A percentile compares a stretch with the other conserved stretches of the same genome.
Conservation (phyloP, 2,113 vertebrate genomes). For the Vanacampus margaritifer region DNA sequence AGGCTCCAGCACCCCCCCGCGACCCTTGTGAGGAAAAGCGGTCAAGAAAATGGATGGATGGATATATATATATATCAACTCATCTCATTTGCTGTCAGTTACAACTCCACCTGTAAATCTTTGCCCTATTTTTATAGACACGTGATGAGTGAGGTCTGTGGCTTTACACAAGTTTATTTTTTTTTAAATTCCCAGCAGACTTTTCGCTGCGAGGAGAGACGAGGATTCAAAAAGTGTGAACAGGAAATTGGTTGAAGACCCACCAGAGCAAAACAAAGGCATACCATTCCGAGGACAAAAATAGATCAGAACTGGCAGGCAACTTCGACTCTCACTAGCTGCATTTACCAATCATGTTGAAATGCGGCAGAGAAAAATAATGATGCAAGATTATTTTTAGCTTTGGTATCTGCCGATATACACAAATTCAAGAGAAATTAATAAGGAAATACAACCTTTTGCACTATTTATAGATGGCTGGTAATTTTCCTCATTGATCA, state of each 20-base stretch:
- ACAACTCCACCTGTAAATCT: background rate
- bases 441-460: slow-evolving; percentile 11
- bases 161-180: background rate
- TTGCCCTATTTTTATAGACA: background rate
- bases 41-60: too few relatives aligned
- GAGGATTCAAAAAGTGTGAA: slow-evolving; percentile 4
- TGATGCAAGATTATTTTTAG: background rate
- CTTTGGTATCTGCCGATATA: slow-evolving; percentile 5
- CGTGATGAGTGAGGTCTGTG: slow-evolving; percentile 1
- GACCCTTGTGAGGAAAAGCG: too few relatives aligned
- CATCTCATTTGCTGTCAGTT: background rate
- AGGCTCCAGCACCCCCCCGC: too few relatives aligned
- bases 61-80: too few relatives aligned
- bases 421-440: slow-evolving; percentile 20
- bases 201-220: slow-evolving; percentile 6
- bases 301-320: slow-evolving; percentile 24
- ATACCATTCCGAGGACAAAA: slow-evolving; percentile 16
- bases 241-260: background rate
- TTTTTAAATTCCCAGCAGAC: background rate
- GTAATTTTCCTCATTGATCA: background rate
- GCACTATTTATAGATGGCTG: background rate
- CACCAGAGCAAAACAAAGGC: slow-evolving; percentile 16
- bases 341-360: slow-evolving; percentile 14
- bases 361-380: background rate
- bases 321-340: slow-evolving; percentile 12